Evolutionary conservation across 2,797 vertebrate species (phyloP).

Genomic region (Huso huso): DNA sequence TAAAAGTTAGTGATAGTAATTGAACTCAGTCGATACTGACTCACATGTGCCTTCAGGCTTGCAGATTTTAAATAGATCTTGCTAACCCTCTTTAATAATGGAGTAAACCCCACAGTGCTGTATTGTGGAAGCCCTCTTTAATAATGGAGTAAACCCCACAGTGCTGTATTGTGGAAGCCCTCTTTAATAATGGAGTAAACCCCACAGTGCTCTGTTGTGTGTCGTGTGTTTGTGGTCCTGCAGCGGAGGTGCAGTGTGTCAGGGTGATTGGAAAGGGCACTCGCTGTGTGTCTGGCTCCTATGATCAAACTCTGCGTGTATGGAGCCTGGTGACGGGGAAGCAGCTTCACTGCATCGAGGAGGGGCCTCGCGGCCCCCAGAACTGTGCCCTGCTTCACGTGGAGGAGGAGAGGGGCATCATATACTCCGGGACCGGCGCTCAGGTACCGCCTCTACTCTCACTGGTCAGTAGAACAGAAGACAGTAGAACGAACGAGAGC

Average conservation of each 20-base stretch:
- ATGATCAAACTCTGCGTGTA: constrained; percentile 51
- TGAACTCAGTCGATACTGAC: too few species aligned
- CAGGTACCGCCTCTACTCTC: constrained; percentile 42
- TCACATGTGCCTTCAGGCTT: too few species aligned
- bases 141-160: too few species aligned
- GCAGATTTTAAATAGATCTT: too few species aligned
- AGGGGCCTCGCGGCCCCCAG: constrained; percentile 29
- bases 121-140: too few species aligned
- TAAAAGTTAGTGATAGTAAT: too few species aligned
- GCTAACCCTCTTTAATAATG: too few species aligned
- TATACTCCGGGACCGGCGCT: constrained; percentile 48
- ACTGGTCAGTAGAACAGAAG: background rate
- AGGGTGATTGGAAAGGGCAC: constrained; percentile 40
- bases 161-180: too few species aligned
- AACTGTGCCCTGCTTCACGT: constrained; percentile 36
- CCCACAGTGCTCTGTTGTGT: background rate
- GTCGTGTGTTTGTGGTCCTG: constrained; percentile 7
- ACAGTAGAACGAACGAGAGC: too few species aligned
- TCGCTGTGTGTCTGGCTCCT: constrained; percentile 57
- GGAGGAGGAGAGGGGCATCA: constrained; percentile 40
- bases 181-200: too few species aligned
- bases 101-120: too few species aligned
- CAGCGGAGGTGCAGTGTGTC: constrained; percentile 54
- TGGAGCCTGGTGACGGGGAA: constrained; percentile 60
- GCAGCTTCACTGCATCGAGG: constrained; percentile 48